A percentile compares a stretch with the other conserved stretches of the same genome.
phyloP scores from a whole-genome alignment of 1,140 invertebrate species.

The Elymnias hypermnestra region DNA sequence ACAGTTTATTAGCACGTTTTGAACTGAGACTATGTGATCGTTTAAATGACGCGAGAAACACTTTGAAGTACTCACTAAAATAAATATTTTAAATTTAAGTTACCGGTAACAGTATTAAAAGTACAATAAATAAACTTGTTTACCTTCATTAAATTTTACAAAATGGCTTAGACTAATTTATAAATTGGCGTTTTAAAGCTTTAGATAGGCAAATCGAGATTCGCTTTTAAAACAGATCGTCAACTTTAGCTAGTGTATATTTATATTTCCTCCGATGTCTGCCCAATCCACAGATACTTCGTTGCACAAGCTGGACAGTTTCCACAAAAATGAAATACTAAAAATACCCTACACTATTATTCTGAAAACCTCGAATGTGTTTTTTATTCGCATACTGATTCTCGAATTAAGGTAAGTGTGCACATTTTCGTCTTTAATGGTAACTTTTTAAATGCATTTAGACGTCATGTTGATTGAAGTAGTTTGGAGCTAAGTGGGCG shows the following conservation, averaged over 20 bases:
- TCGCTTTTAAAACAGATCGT: constrained; percentile 37
- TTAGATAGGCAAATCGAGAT: constrained; percentile 28
- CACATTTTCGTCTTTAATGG: background rate
- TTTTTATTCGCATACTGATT: background rate
- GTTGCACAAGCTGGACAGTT: constrained; percentile 12
- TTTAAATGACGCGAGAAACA: too few species aligned
- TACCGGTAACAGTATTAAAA: too few species aligned
- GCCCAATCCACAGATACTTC: constrained; percentile 45
- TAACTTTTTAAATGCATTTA: constrained; percentile 1
- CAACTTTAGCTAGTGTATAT: constrained; percentile 4
- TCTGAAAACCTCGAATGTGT: background rate
- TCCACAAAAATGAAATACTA: constrained; percentile 8
- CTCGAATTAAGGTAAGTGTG: background rate
- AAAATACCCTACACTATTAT: constrained; percentile 1
- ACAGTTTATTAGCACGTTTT: too few species aligned
- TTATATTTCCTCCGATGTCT: constrained; percentile 27
- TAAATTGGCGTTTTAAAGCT: constrained; percentile 28
- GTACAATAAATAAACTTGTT: too few species aligned
- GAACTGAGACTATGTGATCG: too few species aligned
- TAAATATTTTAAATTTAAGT: too few species aligned
- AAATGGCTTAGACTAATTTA: constrained; percentile 23
- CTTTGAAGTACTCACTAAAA: too few species aligned
- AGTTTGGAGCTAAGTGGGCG: background rate
- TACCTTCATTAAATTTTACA: background rate
- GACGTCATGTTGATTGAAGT: background rate